phyloP scores from a whole-genome alignment of 2,113 vertebrate species.

The Tor tambroides region DNA sequence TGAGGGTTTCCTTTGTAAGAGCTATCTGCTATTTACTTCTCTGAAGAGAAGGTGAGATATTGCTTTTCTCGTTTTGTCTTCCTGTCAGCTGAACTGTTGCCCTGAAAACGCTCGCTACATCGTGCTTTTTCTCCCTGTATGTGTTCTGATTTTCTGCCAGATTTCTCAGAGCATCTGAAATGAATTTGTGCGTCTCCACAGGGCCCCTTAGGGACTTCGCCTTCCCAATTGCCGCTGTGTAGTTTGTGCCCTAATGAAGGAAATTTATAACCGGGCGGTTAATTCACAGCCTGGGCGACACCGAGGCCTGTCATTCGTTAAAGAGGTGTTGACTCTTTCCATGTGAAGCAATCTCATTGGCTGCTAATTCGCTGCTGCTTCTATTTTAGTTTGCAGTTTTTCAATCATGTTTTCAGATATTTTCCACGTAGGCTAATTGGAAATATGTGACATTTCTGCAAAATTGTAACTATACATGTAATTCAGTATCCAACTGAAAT shows the following conservation, averaged over 20 bases:
- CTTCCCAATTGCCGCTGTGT: slow-evolving; percentile 18
- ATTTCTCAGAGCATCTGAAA: slow-evolving; percentile 18
- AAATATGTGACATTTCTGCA: neutral
- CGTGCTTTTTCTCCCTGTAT: slow-evolving; percentile 33
- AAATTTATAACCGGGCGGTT: slow-evolving; percentile 53
- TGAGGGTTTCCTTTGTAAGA: slow-evolving; percentile 35
- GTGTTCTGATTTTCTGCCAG: slow-evolving; percentile 44
- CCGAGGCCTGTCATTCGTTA: slow-evolving; percentile 40
- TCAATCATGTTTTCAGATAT: neutral
- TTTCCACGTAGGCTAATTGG: neutral
- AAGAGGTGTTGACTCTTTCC: slow-evolving; percentile 36
- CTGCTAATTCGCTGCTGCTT: neutral
- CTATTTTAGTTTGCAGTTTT: neutral
- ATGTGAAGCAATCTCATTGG: slow-evolving; percentile 35
- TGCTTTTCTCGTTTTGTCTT: slow-evolving; percentile 33
- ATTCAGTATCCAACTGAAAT: neutral
- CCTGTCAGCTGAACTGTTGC: slow-evolving; percentile 43
- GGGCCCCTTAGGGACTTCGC: slow-evolving; percentile 1
- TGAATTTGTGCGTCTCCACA: neutral
- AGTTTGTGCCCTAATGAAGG: slow-evolving; percentile 48
- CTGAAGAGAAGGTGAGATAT: slow-evolving; percentile 45
- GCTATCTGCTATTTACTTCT: slow-evolving; percentile 23
- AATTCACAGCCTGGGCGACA: slow-evolving; percentile 53
- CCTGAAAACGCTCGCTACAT: slow-evolving; percentile 9
- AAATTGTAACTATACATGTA: neutral